Evolutionary conservation across 1,140 invertebrate genomes (phyloP), one percentile per base, ranked within the genome.

Genomic region (Ips typographus): DNA sequence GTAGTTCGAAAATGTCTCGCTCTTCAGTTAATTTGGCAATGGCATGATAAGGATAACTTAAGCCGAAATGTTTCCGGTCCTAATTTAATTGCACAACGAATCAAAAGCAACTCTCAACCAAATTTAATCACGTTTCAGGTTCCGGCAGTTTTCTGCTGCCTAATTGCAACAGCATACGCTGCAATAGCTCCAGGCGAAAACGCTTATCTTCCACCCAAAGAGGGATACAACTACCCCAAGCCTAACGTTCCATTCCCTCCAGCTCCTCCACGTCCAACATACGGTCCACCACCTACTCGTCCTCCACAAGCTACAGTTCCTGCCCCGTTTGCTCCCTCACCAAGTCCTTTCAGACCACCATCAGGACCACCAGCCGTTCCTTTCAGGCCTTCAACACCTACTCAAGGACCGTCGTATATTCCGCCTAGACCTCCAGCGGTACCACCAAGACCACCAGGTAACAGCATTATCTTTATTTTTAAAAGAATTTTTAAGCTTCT

Each of bases 151-250:
- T 70, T 85, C 64, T 77, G 83, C 49, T 82, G 79, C 73, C 73
- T 82, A 44, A 79, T 78, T 73, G 70, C 74, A 63, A 64, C 59
- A 65, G 70, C 72, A 36, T 74, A 69, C 63, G 73, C 80, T 75
- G 74, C 81, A 71, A 77, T 85, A 67, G 77, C 77, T 7, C 83
- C 83, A 3, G 83, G 85, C 56, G 83, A 84, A 57, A 87, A 88
- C 71, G 86, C 85, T 22, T 88, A 89, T 75, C 80, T 89, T 36
- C 87, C 87, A n/a, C 86, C 87, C 44, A 82, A 85, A 58, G 56
- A 70, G 38, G 83, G 83, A 47, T 83, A 83, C 61, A 76, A 82
- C 42, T 90, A 90, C 76, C 81, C 84, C 2, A 82, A 82, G 44
- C 89, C 89, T 0, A 61, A 74, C 3, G 82, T 86, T 72, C 84